Evolutionary conservation across 2,888 invertebrate genomes (phyloP).

Genomic region (Microctonus hyperodae): DNA sequence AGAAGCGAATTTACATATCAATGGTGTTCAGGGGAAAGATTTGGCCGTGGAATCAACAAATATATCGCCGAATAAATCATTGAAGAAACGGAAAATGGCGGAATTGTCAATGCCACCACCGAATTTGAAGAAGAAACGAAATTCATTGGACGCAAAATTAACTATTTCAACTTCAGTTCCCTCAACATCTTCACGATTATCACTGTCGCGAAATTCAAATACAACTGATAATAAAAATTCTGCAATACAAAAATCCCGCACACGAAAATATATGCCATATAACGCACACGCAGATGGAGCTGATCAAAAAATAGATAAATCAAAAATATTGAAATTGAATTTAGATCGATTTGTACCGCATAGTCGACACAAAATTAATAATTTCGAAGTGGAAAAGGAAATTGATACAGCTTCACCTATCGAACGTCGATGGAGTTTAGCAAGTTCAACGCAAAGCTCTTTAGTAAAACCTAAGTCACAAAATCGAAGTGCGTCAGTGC

Average conservation of each 20-base stretch:
- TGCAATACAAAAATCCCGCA: constrained; percentile 46
- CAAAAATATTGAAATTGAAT: constrained; percentile 56
- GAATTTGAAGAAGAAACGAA: constrained; percentile 74
- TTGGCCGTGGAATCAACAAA: constrained; percentile 51
- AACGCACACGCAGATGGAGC: constrained; percentile 41
- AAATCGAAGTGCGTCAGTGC: constrained; percentile 40
- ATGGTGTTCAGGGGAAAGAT: constrained; percentile 38
- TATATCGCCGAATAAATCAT: constrained; percentile 70
- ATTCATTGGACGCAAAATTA: constrained; percentile 64
- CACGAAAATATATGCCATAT: constrained; percentile 48
- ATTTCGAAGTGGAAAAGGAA: constrained; percentile 42
- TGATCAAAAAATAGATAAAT: constrained; percentile 52
- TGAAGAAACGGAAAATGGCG: constrained; percentile 71
- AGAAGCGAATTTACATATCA: constrained; percentile 63
- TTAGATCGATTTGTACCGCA: constrained; percentile 56
- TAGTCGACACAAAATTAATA: constrained; percentile 41
- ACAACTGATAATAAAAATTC: constrained; percentile 49
- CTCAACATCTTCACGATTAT: constrained; percentile 66
- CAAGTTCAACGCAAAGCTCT: constrained; percentile 57
- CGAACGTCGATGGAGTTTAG: constrained; percentile 68
- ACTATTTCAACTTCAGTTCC: constrained; percentile 66
- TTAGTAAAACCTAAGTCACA: constrained; percentile 44
- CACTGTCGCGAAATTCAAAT: constrained; percentile 64
- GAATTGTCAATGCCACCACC: constrained; percentile 65
- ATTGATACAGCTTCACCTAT: constrained; percentile 50